Evolutionary conservation across 2,113 vertebrate genomes (phyloP).

Genomic region (Neotoma lepida): DNA sequence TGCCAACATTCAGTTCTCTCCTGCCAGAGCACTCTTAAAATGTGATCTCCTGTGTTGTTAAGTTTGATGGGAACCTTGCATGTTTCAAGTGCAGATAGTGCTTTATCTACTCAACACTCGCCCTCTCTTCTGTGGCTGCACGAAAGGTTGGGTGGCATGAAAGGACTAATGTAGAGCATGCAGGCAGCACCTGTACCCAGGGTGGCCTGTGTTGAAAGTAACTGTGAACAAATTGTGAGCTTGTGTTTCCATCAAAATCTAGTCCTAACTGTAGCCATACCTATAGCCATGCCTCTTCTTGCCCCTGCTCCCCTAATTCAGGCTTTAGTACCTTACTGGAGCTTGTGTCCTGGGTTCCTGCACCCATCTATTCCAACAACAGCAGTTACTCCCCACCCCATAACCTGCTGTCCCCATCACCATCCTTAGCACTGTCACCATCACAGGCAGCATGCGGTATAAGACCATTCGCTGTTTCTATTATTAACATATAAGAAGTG

Average conservation of each 20-base stretch:
- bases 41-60: slow-evolving; percentile 50
- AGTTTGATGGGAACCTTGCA: slow-evolving; percentile 59
- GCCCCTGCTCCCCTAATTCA: neutral
- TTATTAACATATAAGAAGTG: neutral
- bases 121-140: neutral
- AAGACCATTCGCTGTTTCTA: neutral
- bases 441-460: neutral
- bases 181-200: neutral
- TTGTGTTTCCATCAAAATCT: neutral
- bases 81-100: slow-evolving; percentile 40
- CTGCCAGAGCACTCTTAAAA: slow-evolving; percentile 40
- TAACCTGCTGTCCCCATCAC: neutral
- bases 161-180: neutral
- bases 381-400: neutral
- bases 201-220: neutral
- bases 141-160: neutral
- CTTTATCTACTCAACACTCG: neutral
- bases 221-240: neutral
- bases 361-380: neutral
- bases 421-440: neutral
- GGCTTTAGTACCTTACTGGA: neutral
- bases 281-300: neutral
- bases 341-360: too few relatives aligned
- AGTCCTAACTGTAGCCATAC: neutral
- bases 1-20: slow-evolving; percentile 13